Percentiles rank a stretch among this genome's conserved stretches.
These are phyloP conservation scores for Andrena trimmerana DNA, from an alignment of 2,888 invertebrate genomes.

Conservation along the genomic window DNA sequence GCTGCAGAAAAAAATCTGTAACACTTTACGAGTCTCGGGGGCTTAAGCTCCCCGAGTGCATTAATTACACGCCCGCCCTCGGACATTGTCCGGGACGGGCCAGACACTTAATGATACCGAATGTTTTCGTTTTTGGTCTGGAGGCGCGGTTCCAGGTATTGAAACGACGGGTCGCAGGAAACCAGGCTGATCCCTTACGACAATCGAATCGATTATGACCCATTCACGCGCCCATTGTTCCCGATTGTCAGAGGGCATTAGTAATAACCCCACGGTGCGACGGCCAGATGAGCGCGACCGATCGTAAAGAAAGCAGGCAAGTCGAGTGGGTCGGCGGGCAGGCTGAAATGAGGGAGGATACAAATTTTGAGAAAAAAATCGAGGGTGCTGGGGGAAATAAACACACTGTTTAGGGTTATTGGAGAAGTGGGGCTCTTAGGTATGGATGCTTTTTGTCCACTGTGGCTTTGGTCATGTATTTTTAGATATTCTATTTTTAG, in stretches of 20 bases:
- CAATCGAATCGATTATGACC: slow-evolving; percentile 80
- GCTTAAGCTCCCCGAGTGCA: neutral
- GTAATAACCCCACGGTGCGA: slow-evolving; percentile 74
- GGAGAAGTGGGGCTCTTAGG: neutral
- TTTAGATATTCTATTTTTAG: neutral
- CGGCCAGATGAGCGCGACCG: slow-evolving; percentile 56
- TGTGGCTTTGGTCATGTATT: neutral
- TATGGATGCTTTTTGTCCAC: neutral
- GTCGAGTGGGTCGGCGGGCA: slow-evolving; percentile 7
- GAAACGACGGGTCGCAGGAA: slow-evolving; percentile 38
- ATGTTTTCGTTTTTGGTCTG: neutral
- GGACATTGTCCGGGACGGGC: neutral
- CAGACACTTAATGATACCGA: slow-evolving; percentile 13
- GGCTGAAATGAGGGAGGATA: slow-evolving; percentile 35
- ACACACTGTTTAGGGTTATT: neutral
- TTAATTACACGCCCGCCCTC: neutral
- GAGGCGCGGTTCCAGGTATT: slow-evolving; percentile 42
- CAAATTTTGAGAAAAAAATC: slow-evolving; percentile 13
- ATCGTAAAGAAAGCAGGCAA: slow-evolving; percentile 58
- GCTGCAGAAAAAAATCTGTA: slow-evolving; percentile 37
- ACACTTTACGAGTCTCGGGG: slow-evolving; percentile 41
- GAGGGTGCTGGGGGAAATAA: neutral
- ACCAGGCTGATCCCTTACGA: slow-evolving; percentile 65
- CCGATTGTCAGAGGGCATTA: slow-evolving; percentile 70
- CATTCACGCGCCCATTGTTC: slow-evolving; percentile 73